These are phyloP conservation scores for Pollimyrus isidori DNA, from an alignment of 2,113 vertebrate genomes.

Conservation along the genomic window DNA sequence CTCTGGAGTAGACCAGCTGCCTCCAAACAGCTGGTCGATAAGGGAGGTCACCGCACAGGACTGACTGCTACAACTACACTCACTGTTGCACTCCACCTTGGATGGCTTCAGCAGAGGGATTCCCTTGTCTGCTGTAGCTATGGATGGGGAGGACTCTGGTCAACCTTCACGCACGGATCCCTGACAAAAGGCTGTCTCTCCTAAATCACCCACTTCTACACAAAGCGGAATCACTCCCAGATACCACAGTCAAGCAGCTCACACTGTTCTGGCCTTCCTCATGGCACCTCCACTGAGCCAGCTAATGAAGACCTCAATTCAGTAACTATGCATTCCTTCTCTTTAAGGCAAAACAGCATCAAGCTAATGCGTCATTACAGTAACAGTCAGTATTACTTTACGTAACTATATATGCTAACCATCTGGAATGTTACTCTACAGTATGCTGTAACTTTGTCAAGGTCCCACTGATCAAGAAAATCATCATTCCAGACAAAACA, in stretches of 20 bases:
- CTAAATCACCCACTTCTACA: neutral
- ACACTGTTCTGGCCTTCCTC: neutral
- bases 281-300: neutral
- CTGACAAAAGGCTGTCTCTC: neutral
- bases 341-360: neutral
- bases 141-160: neutral
- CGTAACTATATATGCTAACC: neutral
- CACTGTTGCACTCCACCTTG: neutral
- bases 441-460: neutral
- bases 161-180: neutral
- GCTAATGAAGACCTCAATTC: neutral
- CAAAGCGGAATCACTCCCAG: neutral
- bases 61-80: neutral
- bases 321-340: neutral
- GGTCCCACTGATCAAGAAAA: neutral
- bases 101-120: neutral
- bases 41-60: neutral
- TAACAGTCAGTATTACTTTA: neutral
- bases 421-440: neutral
- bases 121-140: neutral
- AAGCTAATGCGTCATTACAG: neutral
- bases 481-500: neutral
- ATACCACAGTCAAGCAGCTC: neutral
- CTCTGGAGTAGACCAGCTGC: neutral
- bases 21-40: neutral